Conservation (phyloP, 2,888 invertebrate species). For the Liopterus haemorrhoidalis region DNA sequence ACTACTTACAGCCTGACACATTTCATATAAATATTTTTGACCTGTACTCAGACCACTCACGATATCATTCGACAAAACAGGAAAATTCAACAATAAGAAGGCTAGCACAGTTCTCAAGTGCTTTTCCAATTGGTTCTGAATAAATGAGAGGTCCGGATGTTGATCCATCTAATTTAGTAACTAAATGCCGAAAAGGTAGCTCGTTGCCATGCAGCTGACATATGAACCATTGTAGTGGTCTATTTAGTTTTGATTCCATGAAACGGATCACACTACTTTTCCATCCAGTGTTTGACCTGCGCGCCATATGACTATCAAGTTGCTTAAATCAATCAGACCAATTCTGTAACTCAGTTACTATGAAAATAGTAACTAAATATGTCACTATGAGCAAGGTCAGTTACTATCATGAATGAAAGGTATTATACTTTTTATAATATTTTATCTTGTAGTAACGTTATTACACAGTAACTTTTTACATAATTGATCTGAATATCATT, state of each 20-base stretch:
- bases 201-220: slow-evolving; percentile 33
- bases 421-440: too few species aligned
- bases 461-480: too few species aligned
- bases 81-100: not conserved
- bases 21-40: slow-evolving; percentile 19
- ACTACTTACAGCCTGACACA: slow-evolving; percentile 10
- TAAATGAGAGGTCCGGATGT: slow-evolving; percentile 33
- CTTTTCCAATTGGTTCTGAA: slow-evolving; percentile 33
- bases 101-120: slow-evolving; percentile 23
- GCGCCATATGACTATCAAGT: too few species aligned
- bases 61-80: slow-evolving; percentile 6
- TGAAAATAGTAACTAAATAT: too few species aligned
- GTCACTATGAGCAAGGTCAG: too few species aligned
- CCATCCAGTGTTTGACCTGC: slow-evolving; percentile 32
- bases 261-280: slow-evolving; percentile 30
- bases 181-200: slow-evolving; percentile 32
- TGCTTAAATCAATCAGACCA: too few species aligned
- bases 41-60: slow-evolving; percentile 13
- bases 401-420: too few species aligned
- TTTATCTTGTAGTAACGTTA: too few species aligned
- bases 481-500: too few species aligned
- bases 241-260: slow-evolving; percentile 27
- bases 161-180: slow-evolving; percentile 30
- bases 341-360: too few species aligned
- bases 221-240: slow-evolving; percentile 32